Conservation (phyloP, 2,797 vertebrate species). For the Emys orbicularis region DNA sequence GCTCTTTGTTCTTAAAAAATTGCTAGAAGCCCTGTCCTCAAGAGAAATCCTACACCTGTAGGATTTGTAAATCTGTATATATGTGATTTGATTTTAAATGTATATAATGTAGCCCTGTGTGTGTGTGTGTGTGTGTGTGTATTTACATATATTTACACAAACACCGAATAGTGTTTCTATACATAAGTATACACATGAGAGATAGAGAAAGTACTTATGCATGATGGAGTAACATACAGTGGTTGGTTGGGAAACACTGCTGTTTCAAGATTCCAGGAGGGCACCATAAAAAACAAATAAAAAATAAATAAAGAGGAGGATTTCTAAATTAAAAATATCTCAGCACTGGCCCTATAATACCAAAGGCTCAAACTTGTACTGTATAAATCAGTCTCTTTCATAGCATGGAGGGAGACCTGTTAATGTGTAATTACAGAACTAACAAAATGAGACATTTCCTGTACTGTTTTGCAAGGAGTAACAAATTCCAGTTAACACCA, state of each 20-base stretch:
- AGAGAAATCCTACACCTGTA: neutral
- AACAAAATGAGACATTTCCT: slow-evolving; percentile 27
- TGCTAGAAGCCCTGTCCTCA: neutral
- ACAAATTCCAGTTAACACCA: slow-evolving; percentile 15
- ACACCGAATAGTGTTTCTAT: neutral
- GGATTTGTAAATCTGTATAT: neutral
- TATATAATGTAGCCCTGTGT: neutral
- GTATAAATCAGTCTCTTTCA: neutral
- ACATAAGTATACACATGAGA: neutral
- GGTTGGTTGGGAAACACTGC: neutral
- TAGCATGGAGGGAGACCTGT: neutral
- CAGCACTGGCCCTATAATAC: neutral
- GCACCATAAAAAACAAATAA: neutral
- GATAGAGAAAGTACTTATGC: neutral
- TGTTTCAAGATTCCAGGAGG: neutral
- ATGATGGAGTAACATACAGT: neutral
- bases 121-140: neutral
- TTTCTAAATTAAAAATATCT: slow-evolving; percentile 19
- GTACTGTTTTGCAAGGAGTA: slow-evolving; percentile 9
- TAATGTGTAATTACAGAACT: slow-evolving; percentile 43
- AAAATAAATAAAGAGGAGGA: neutral
- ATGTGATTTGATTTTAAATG: neutral
- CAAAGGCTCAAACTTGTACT: neutral
- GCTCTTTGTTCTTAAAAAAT: neutral
- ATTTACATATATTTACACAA: neutral